Conservation (phyloP, 2,113 vertebrate species). For the Vanacampus margaritifer region DNA sequence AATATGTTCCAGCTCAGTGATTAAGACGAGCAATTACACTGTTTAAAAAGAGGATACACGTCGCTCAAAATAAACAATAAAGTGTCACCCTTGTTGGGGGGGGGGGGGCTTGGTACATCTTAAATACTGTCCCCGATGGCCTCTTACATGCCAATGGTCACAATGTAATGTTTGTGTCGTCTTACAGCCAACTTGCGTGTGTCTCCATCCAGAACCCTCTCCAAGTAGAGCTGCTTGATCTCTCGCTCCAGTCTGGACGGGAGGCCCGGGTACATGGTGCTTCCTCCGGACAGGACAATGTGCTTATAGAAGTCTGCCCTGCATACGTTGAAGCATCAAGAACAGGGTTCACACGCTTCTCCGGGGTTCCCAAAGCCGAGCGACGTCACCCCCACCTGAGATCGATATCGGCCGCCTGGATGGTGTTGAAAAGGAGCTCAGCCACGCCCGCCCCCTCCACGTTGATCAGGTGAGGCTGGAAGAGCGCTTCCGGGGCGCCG, state of each 20-base stretch:
- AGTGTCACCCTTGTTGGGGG: too few relatives aligned
- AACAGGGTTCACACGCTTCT: background rate
- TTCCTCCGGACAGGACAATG: conserved; percentile 94
- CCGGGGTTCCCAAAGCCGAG: too few relatives aligned
- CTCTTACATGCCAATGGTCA: too few relatives aligned
- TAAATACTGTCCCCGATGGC: too few relatives aligned
- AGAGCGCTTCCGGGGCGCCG: conserved; percentile 93
- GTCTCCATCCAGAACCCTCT: conserved; percentile 93
- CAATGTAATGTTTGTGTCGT: background rate
- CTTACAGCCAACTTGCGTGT: conserved; percentile 93
- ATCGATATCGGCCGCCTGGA: conserved; percentile 97
- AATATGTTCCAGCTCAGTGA: too few relatives aligned
- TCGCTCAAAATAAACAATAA: too few relatives aligned
- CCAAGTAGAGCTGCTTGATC: conserved; percentile 97
- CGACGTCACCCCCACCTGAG: conserved; percentile 89
- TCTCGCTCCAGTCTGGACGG: conserved; percentile 93
- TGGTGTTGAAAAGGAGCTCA: conserved; percentile 96
- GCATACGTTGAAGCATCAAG: background rate
- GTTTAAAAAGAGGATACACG: too few relatives aligned
- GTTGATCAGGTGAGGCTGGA: conserved; percentile 98
- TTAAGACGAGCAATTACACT: too few relatives aligned
- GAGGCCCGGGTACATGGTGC: conserved; percentile 97
- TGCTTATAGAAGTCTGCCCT: conserved; percentile 98
- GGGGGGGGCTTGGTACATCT: too few relatives aligned
- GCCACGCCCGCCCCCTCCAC: conserved; percentile 95